A percentile compares a stretch with the other conserved stretches of the same genome.
Evolutionary conservation across 2,888 invertebrate species (phyloP).

Genomic region (Lumbricus terrestris): DNA sequence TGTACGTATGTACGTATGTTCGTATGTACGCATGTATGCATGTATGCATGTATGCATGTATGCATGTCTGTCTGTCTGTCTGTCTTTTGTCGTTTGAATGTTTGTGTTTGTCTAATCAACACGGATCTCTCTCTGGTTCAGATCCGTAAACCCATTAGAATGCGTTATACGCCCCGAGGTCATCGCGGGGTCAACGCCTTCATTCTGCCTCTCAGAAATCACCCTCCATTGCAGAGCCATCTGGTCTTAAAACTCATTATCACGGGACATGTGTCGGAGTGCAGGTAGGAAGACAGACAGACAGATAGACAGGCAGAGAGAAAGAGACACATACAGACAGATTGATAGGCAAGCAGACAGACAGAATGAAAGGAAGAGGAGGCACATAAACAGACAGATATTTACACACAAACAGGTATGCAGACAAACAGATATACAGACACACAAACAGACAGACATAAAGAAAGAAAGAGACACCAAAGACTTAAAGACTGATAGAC

Average conservation of each 20-base stretch:
- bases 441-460: no score
- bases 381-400: no score
- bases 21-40: no score
- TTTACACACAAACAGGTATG: no score
- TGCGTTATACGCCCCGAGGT: neutral
- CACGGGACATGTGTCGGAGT: neutral
- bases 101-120: neutral
- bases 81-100: neutral
- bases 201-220: neutral
- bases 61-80: neutral
- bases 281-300: neutral
- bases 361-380: no score
- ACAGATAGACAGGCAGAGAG: neutral
- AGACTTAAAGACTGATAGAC: no score
- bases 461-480: no score
- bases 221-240: neutral
- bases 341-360: no score
- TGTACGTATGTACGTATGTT: no score
- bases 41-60: no score
- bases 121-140: neutral
- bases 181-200: neutral
- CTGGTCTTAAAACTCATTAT: neutral
- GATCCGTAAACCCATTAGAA: neutral
- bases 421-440: no score
- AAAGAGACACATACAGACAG: neutral